Evolutionary conservation across 2,888 invertebrate genomes (phyloP).

Genomic region (Andrena bucephala): DNA sequence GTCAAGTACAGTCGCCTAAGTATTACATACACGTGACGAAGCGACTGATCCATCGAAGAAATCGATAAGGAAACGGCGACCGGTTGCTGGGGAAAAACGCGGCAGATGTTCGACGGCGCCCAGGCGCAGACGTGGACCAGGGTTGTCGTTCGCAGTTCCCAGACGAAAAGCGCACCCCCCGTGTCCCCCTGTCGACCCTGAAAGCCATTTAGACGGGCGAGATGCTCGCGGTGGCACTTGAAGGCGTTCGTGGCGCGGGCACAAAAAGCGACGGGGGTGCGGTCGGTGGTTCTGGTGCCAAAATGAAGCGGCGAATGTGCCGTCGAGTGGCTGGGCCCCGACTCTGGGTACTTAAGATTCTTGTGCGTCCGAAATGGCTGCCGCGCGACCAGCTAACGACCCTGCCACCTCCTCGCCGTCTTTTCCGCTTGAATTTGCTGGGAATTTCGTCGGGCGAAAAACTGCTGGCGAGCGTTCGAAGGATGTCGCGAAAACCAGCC

Average conservation of each 20-base stretch:
- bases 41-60: neutral
- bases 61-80: conserved; percentile 11
- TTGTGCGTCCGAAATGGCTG: conserved; percentile 49
- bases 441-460: conserved; percentile 26
- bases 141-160: conserved; percentile 22
- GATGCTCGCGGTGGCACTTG: conserved; percentile 51
- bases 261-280: conserved; percentile 52
- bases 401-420: neutral
- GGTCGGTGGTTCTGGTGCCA: conserved; percentile 49
- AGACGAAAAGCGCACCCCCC: conserved; percentile 37
- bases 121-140: conserved; percentile 12
- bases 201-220: conserved; percentile 57
- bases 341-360: conserved; percentile 57
- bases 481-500: conserved; percentile 1
- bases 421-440: conserved; percentile 23
- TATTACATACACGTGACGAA: neutral
- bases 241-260: conserved; percentile 31
- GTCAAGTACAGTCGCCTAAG: no score
- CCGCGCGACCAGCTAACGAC: conserved; percentile 41
- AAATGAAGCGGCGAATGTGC: conserved; percentile 50
- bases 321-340: conserved; percentile 46
- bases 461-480: conserved; percentile 1
- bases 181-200: neutral
- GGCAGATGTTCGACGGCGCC: conserved; percentile 28
- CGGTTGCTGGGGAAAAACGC: neutral